Percentiles rank a stretch among this genome's conserved stretches.
phyloP scores from a whole-genome alignment of 2,113 vertebrate genomes.

The Elaphurus davidianus region DNA sequence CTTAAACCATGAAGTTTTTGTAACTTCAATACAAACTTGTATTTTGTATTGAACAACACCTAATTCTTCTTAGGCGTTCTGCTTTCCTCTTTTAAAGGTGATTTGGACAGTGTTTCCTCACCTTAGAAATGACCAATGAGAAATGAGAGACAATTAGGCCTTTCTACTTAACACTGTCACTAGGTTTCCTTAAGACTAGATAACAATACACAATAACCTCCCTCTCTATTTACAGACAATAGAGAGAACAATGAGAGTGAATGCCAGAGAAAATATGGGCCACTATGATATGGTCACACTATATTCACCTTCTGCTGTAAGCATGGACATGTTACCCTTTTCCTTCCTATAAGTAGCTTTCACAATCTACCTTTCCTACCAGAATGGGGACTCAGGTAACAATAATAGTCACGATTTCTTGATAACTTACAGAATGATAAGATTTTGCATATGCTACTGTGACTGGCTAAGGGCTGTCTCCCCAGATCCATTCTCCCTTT shows the following conservation, averaged over 20 bases:
- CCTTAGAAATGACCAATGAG: background rate
- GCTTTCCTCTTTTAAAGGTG: background rate
- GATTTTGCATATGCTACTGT: background rate
- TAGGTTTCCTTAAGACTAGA: background rate
- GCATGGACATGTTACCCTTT: background rate
- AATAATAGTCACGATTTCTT: background rate
- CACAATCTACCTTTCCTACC: background rate
- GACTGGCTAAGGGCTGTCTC: background rate
- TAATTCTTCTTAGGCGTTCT: background rate
- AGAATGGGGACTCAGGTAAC: background rate
- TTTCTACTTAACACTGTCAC: background rate
- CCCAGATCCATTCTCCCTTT: background rate
- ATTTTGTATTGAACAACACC: background rate
- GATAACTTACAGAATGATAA: background rate
- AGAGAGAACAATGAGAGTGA: background rate
- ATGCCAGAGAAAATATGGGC: background rate
- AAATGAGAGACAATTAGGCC: background rate
- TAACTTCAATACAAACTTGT: background rate
- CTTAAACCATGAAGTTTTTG: background rate
- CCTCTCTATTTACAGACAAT: background rate
- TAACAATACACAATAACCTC: background rate
- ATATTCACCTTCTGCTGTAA: background rate
- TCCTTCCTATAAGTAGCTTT: background rate
- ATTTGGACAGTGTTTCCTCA: background rate
- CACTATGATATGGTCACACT: background rate